Conservation (phyloP, 2,797 vertebrate species). For the Amblyraja radiata region DNA sequence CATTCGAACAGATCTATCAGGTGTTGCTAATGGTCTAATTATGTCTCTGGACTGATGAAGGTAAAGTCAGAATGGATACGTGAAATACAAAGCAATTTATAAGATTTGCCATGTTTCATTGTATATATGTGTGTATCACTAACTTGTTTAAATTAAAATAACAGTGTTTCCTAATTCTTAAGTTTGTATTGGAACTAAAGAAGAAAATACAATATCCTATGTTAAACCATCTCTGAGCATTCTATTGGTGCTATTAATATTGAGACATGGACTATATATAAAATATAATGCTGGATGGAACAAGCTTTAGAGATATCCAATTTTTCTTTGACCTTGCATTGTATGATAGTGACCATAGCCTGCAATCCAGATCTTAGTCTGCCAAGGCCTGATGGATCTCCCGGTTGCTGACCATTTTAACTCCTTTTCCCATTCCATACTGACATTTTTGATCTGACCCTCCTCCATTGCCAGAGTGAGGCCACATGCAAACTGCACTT, state of each 20-base stretch:
- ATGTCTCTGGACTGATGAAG: neutral
- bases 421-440: too few species aligned
- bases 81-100: neutral
- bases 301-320: neutral
- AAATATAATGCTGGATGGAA: neutral
- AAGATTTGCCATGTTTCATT: neutral
- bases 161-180: neutral
- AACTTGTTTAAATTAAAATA: neutral
- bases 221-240: neutral
- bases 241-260: neutral
- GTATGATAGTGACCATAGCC: neutral
- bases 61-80: neutral
- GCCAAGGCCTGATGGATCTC: too few species aligned
- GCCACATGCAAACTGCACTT: too few species aligned
- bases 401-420: too few species aligned
- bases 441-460: too few species aligned
- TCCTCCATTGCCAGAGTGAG: too few species aligned
- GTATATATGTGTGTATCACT: neutral
- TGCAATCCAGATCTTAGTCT: neutral
- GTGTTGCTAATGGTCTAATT: neutral
- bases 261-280: neutral
- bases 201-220: neutral
- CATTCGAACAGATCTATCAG: neutral
- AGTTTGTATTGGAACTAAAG: neutral
- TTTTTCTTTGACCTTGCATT: neutral